Evolutionary conservation across 2,888 invertebrate genomes (phyloP).

Genomic region (Coremacera marginata): DNA sequence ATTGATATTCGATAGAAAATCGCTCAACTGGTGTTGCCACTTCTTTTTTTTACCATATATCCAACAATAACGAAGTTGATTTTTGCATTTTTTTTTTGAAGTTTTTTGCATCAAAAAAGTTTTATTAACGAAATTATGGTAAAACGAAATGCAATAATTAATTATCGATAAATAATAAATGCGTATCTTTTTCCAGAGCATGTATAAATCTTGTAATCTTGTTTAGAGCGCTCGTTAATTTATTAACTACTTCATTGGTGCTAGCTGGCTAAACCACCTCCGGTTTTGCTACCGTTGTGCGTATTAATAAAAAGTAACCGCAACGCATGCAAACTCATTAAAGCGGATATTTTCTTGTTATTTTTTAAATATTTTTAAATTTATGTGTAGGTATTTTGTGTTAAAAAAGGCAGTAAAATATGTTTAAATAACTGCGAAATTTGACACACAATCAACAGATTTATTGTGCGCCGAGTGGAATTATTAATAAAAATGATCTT

Average conservation of each 20-base stretch:
- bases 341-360: slow-evolving; percentile 18
- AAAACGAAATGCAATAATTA: slow-evolving; percentile 31
- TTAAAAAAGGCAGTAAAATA: background rate
- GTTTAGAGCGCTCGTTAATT: slow-evolving; percentile 32
- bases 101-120: background rate
- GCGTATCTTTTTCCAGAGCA: slow-evolving; percentile 8
- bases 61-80: background rate
- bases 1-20: too few relatives aligned
- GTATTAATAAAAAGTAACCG: background rate
- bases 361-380: background rate
- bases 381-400: too few relatives aligned
- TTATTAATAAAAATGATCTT: background rate
- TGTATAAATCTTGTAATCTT: slow-evolving; percentile 37
- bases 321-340: slow-evolving; percentile 40
- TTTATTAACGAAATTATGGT: slow-evolving; percentile 21
- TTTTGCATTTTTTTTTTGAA: background rate
- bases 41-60: too few relatives aligned
- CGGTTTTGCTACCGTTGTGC: slow-evolving; percentile 8
- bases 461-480: background rate
- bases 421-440: slow-evolving; percentile 6
- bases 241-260: slow-evolving; percentile 35
- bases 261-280: background rate
- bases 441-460: slow-evolving; percentile 22
- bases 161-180: slow-evolving; percentile 35
- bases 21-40: too few relatives aligned